Base-by-base conservation (phyloP, 1,140 invertebrate genomes). In the Brachionus asplanchnoidis region DNA sequence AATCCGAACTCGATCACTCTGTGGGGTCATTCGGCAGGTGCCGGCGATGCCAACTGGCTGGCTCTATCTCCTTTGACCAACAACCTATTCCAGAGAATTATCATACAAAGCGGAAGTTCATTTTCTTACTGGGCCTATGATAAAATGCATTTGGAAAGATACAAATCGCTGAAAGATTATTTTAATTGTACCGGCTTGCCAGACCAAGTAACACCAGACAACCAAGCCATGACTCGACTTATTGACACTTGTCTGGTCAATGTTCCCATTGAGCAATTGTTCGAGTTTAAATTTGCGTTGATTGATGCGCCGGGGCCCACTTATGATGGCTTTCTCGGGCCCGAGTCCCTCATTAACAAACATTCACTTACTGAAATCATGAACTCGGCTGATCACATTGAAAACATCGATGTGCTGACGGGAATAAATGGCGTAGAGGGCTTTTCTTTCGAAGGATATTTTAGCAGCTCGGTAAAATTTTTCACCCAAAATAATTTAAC, bases 51-150 rank as follows among this genome's bases (percentile, higher is more conserved):
- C 11, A 84, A 82, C 20, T 82, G 79, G n/a, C 86, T 84, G 2
- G 60, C 85, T 14, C 11, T 86, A 5, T 85, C 66, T 26, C 86
- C 86, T 26, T 32, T 60, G 23, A 75, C 82, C 5, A 83, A 83
- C 32, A 73, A 80, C 11, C 73, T 86, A 14, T 94, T 87, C 79
- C 85, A 86, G 12, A 75, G 86, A 56, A 86, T 85, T 3, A 86
- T 87, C 40, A 73, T 85, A n/a, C 85, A 87, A 82, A 87, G 87
- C 77, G 87, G 87, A 3, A 73, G 83, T 17, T 11, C 75, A 11
- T 75, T 79, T 23, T 60, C 85, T 6, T 56, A 66, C 40, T 53
- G 60, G 78, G 78, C 20, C 85, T 46, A 68, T 78, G 79, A 85
- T 28, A n/a, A 23, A 20, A 26, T 40, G 60, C 65, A 53, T 9